Conservation (phyloP, 1,140 invertebrate genomes). For the Thrips palmi region DNA sequence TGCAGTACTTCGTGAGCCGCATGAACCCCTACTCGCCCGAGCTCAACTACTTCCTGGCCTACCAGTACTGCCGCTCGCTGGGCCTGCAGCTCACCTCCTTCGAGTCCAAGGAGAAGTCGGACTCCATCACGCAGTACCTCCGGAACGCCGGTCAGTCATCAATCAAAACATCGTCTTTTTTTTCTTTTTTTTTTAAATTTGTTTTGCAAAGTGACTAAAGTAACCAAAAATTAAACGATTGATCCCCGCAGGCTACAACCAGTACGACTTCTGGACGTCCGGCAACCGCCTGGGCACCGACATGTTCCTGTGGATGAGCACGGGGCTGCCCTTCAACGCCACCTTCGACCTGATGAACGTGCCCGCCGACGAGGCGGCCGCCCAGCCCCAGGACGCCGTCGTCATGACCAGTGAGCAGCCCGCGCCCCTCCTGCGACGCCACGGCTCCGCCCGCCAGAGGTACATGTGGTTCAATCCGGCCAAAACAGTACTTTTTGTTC, state of each 20-base stretch:
- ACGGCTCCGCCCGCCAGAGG: conserved; percentile 37
- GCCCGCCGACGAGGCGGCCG: conserved; percentile 22
- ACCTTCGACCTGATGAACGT: conserved; percentile 62
- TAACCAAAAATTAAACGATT: no score
- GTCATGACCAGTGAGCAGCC: conserved; percentile 22
- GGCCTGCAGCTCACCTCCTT: conserved; percentile 68
- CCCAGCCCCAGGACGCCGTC: conserved; percentile 20
- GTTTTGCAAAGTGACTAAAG: neutral
- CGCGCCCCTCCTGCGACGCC: conserved; percentile 17
- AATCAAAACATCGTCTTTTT: neutral
- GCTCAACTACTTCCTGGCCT: conserved; percentile 70
- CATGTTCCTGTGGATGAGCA: conserved; percentile 80
- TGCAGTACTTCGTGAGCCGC: conserved; percentile 71
- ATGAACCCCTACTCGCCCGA: conserved; percentile 77
- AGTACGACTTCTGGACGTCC: conserved; percentile 76
- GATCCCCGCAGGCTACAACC: conserved; percentile 45
- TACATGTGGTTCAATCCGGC: conserved; percentile 27
- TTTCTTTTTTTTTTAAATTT: conserved; percentile 1
- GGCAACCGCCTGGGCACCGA: conserved; percentile 70
- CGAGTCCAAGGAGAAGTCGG: conserved; percentile 68
- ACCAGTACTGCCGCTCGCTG: conserved; percentile 71
- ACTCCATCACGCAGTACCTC: conserved; percentile 62
- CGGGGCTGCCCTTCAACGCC: conserved; percentile 65
- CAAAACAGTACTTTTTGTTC: no score
- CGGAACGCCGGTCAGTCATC: conserved; percentile 44